A percentile compares a stretch with the other conserved stretches of the same genome.
These are phyloP conservation scores for Malacoctenus gilli DNA, from an alignment of 2,797 vertebrate species.

Conservation along the genomic window DNA sequence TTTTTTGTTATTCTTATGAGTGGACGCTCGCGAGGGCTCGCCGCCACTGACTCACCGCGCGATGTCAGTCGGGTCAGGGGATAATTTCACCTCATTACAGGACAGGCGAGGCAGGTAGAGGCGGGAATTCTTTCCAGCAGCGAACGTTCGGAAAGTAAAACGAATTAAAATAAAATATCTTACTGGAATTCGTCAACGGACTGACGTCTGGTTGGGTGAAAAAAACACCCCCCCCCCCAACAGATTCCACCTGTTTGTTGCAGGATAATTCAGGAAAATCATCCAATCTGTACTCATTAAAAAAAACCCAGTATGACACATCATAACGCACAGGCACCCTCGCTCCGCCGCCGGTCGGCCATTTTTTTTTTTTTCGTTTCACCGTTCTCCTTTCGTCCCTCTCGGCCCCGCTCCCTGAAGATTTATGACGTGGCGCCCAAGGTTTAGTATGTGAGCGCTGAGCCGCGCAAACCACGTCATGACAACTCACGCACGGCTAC, in stretches of 20 bases:
- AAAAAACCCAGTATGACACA: constrained; percentile 52
- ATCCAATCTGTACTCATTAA: constrained; percentile 63
- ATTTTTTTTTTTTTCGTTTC: too few relatives aligned
- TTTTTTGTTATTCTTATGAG: constrained; percentile 81
- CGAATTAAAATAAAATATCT: constrained; percentile 40
- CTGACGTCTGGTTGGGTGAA: constrained; percentile 25
- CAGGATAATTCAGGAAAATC: constrained; percentile 61
- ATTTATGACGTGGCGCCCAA: constrained; percentile 81
- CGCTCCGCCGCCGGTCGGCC: constrained; percentile 43
- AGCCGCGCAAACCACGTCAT: constrained; percentile 78
- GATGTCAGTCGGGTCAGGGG: constrained; percentile 64
- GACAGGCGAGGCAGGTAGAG: constrained; percentile 84
- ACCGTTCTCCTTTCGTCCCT: constrained; percentile 71
- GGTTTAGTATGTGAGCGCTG: constrained; percentile 81
- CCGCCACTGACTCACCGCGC: constrained; percentile 46
- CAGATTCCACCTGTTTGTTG: constrained; percentile 61
- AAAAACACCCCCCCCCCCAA: constrained; percentile 7
- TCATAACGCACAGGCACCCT: constrained; percentile 41
- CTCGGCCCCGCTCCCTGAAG: constrained; percentile 45
- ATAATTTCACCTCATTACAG: constrained; percentile 93
- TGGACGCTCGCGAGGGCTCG: constrained; percentile 77
- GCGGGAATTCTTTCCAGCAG: constrained; percentile 86
- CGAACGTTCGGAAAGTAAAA: constrained; percentile 73
- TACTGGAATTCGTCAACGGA: constrained; percentile 34
- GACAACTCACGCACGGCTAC: constrained; percentile 76